Evolutionary conservation across 1,140 invertebrate species (phyloP), one percentile per base, ranked within the genome.

Genomic region (Oryctes rhinoceros): DNA sequence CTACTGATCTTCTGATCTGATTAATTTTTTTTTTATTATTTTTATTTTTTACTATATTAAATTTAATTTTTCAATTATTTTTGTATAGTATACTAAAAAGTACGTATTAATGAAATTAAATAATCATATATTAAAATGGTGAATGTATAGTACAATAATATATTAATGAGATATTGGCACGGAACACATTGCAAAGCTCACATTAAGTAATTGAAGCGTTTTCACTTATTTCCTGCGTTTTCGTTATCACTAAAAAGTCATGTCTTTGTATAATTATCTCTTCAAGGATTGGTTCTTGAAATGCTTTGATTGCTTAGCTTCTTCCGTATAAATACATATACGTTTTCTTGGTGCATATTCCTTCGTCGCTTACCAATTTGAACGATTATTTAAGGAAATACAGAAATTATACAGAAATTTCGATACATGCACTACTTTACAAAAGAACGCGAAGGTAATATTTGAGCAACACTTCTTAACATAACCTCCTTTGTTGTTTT

Each of bases 201-300:
- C 75, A 76, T 76, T 76, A 76, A 76, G 47, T 76, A 76, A 76
- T 76, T 76, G 75, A 76, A 76, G 75, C 75, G 20, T 76, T 44
- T 30, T 71, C 65, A 71, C 65, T 71, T 44, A 44, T 44, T 44
- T 44, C 39, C 39, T 35, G 65, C 65, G 35, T 71, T 18, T 71
- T 67, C 9, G 39, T 44, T 71, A 71, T 71, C 65, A 71, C 65
- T 71, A 71, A 71, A 71, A 44, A 5, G 39, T 44, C 39, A 44
- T 44, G 39, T 44, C 39, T 44, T 44, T 5, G 3, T 44, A 44
- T 44, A 44, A 44, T 10, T 44, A 44, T 44, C 5, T 44, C 9
- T n/a, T 4, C 39, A 44, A 44, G 39, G 9, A 44, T 44, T 44
- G 39, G 9, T 44, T 44, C 39, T 44, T 44, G 39, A 44, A 44